These are phyloP conservation scores for Thripadectes ignobilis DNA, from an alignment of 2,797 vertebrate species.

Conservation along the genomic window DNA sequence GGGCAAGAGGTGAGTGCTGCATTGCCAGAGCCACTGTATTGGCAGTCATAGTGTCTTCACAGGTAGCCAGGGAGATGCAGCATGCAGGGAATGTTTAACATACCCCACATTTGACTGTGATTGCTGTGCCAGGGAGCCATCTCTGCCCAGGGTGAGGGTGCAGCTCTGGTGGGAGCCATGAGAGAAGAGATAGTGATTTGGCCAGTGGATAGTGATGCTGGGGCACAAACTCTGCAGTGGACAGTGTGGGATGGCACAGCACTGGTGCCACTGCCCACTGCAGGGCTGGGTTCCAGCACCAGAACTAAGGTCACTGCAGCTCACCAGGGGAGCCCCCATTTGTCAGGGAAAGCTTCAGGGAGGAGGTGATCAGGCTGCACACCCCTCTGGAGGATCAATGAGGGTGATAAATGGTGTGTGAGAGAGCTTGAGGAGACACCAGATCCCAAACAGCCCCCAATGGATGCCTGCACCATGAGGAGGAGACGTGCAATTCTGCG, in stretches of 20 bases:
- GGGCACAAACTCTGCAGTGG: not conserved
- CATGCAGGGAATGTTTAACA: rapidly evolving
- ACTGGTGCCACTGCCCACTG: not conserved
- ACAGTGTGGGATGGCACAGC: not conserved
- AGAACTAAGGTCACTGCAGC: not conserved
- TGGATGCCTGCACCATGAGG: rapidly evolving
- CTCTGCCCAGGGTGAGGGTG: not conserved
- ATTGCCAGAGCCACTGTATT: rapidly evolving
- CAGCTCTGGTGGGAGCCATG: not conserved
- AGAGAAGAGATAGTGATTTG: not conserved
- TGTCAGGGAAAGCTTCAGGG: not conserved
- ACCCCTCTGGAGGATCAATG: not conserved
- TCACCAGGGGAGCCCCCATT: not conserved
- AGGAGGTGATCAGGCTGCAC: not conserved
- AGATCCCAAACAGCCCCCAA: not conserved
- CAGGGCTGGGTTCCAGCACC: not conserved
- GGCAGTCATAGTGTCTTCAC: not conserved
- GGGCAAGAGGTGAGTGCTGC: not conserved
- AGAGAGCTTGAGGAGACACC: not conserved
- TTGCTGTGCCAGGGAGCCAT: rapidly evolving
- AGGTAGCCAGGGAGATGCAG: not conserved
- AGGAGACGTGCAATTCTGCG: rapidly evolving
- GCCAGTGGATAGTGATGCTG: rapidly evolving
- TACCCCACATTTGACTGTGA: rapidly evolving
- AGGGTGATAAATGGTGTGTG: rapidly evolving